A percentile compares a stretch with the other conserved stretches of the same genome.
Evolutionary conservation across 2,888 invertebrate genomes (phyloP).

Genomic region (Eucriotettix oculatus): DNA sequence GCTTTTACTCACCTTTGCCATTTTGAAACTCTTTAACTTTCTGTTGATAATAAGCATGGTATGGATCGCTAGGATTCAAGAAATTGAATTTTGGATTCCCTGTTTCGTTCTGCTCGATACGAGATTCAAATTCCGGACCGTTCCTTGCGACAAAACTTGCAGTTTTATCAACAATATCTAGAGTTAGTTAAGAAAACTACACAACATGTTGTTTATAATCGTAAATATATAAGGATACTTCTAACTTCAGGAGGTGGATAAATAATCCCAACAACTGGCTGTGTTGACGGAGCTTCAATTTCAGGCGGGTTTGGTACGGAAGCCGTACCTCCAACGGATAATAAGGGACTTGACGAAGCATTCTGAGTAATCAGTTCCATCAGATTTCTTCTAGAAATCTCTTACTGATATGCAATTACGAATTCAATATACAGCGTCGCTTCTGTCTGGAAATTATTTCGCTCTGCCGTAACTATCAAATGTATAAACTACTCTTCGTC

Average conservation of each 20-base stretch:
- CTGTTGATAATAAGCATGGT: conserved; percentile 97
- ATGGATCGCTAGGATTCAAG: conserved; percentile 88
- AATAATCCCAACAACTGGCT: conserved; percentile 75
- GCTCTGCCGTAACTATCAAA: no score
- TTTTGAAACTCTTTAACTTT: conserved; percentile 92
- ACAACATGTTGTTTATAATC: background rate
- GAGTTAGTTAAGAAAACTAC: no score
- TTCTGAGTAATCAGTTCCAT: no score
- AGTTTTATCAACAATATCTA: conserved; percentile 99
- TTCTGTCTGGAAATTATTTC: no score
- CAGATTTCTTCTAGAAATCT: no score
- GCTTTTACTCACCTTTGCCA: conserved; percentile 53
- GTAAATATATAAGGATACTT: conserved; percentile 78
- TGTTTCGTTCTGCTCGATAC: conserved; percentile 93
- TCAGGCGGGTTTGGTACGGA: no score
- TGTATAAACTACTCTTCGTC: no score
- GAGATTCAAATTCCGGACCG: conserved; percentile 96
- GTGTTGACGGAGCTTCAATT: conserved; percentile 20
- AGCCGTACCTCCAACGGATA: no score
- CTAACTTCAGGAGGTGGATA: conserved; percentile 99
- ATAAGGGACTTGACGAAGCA: no score
- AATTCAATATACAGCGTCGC: no score
- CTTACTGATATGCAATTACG: no score
- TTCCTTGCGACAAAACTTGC: conserved; percentile 98
- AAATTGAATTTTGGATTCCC: conserved; percentile 99